Evolutionary conservation across 2,797 vertebrate genomes (phyloP), one percentile per base, ranked within the genome.

Genomic region (Heterohyrax brucei): DNA sequence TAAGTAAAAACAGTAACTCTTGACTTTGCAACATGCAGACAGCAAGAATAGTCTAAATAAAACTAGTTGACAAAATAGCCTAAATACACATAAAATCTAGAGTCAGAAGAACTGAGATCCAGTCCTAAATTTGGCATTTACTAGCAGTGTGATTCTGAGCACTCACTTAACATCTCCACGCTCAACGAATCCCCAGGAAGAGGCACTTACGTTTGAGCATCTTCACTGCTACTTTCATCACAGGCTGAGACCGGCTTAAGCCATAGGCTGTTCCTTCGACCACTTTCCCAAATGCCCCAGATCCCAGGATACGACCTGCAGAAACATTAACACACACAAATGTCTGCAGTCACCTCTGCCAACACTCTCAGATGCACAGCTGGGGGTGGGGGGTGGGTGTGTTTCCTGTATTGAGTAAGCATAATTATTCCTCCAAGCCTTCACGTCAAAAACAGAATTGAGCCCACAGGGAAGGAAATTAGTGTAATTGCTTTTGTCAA

Each of bases 201-300:
- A 0, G 79, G 26, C 56, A 99, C 99, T 99, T 98, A 99, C 99
- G 99, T 99, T 99, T 99, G 72, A 99, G 98, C 99, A 99, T 99
- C 98, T 99, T 99, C 91, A 99, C 99, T 4, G 99, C 99, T 89
- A 99, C 99, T 98, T 99, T 99, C 99, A 99, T 99, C 94, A 99
- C 99, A 0, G 99, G 99, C 85, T 99, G 99, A 50, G 99, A 99
- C 77, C 99, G 99, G 95, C 99, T 99, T 91, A 99, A 97, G 97
- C 99, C 99, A 5, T 99, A 99, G 0, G 99, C 99, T 0, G 99
- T 99, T 81, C 99, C 99, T 98, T 99, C 99, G 5, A 99, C 99
- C 92, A 99, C 99, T 98, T 99, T 99, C 95, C 99, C 99, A 97
- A 99, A 99, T 0, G 99, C 99, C 83, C 99, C 99, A 0, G 99